Percentiles rank a stretch among this genome's conserved stretches.
Conservation (phyloP, 2,888 invertebrate genomes). For the Mongoloraphidia duomilia region DNA sequence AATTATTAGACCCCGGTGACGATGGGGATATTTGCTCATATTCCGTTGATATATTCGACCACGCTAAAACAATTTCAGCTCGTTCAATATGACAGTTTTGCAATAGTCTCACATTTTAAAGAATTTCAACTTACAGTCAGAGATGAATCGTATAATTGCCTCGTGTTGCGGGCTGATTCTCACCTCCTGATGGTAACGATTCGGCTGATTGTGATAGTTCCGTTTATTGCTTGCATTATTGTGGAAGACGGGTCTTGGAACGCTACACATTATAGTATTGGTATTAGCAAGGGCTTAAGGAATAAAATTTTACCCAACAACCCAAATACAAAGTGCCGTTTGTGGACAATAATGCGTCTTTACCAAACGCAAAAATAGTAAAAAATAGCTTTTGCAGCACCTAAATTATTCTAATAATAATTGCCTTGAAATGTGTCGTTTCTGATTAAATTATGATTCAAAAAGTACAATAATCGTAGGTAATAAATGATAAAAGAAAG, state of each 20-base stretch:
- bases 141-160: slow-evolving; percentile 73
- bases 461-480: no score
- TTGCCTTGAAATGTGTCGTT: no score
- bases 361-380: background rate
- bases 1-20: background rate
- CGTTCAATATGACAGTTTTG: slow-evolving; percentile 3
- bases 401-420: no score
- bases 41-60: slow-evolving; percentile 38
- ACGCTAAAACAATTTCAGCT: slow-evolving; percentile 35
- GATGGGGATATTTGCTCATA: slow-evolving; percentile 26
- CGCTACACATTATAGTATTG: slow-evolving; percentile 38
- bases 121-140: slow-evolving; percentile 55
- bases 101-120: slow-evolving; percentile 3
- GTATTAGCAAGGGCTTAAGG: background rate
- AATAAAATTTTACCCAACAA: background rate
- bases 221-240: slow-evolving; percentile 48
- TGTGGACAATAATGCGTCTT: no score
- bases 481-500: no score
- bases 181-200: slow-evolving; percentile 40
- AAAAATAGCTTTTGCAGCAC: background rate
- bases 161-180: slow-evolving; percentile 63
- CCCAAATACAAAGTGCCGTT: background rate
- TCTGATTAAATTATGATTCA: no score
- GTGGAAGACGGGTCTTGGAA: slow-evolving; percentile 72
- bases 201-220: slow-evolving; percentile 40